These are phyloP conservation scores for Condylura cristata DNA, from an alignment of 2,113 vertebrate species.

Conservation along the genomic window DNA sequence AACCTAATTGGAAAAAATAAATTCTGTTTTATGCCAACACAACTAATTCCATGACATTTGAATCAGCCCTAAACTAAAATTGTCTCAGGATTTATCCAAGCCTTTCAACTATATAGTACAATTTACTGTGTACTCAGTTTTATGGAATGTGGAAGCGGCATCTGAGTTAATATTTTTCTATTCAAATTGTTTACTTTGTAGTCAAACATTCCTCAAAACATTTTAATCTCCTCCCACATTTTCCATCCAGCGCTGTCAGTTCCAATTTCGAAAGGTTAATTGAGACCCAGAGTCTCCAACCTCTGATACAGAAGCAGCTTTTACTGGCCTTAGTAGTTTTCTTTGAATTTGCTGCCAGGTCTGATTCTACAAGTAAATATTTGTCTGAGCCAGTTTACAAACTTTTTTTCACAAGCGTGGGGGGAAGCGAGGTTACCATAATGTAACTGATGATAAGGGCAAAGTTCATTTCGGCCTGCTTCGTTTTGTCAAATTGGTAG, in stretches of 20 bases:
- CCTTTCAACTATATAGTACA: not conserved
- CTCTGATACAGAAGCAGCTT: constrained; percentile 65
- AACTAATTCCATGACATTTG: constrained; percentile 8
- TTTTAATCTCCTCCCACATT: constrained; percentile 35
- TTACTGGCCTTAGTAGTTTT: constrained; percentile 36
- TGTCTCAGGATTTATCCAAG: constrained; percentile 17
- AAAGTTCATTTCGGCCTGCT: not conserved
- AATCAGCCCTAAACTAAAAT: constrained; percentile 27
- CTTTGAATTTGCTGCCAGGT: constrained; percentile 74
- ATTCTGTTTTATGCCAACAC: not conserved
- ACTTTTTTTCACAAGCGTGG: not conserved
- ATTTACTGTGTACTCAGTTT: constrained; percentile 15
- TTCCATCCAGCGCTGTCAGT: constrained; percentile 60
- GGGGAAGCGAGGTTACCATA: not conserved
- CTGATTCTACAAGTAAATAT: constrained; percentile 69
- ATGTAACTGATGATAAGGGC: not conserved
- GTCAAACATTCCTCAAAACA: constrained; percentile 68
- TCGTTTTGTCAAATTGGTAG: constrained; percentile 10
- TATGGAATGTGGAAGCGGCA: constrained; percentile 38
- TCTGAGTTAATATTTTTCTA: constrained; percentile 69
- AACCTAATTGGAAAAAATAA: constrained; percentile 26
- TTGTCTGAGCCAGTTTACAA: constrained; percentile 41
- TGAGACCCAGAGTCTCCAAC: constrained; percentile 41
- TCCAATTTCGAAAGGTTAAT: constrained; percentile 68
- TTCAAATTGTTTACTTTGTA: constrained; percentile 63